Evolutionary conservation across 2,888 invertebrate species (phyloP), one percentile per base, ranked within the genome.

Genomic region (Drosophila niveifrons): DNA sequence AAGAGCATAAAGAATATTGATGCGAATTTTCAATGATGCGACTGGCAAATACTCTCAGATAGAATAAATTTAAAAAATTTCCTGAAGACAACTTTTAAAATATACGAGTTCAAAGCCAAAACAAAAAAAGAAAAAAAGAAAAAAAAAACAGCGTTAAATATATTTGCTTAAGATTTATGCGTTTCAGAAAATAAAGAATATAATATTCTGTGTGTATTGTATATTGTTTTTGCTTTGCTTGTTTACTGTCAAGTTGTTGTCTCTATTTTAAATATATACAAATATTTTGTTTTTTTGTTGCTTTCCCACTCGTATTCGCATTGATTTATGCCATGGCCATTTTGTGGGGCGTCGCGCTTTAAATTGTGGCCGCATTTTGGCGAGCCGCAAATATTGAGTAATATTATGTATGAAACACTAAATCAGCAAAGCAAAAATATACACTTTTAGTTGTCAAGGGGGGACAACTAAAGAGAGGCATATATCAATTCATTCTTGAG

Each of bases 361-460:
- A 83, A 66, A 73, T 82, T 82, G 81, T 59, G 86, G 82, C 80
- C 80, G 63, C 80, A 72, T 80, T 80, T 80, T 78, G 80, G 80
- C 72, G 63, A 82, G 80, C 82, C 82, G 48, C 82, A 86, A 74
- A 72, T 77, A 85, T 85, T 80, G 65, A 59, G 64, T 57, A 74
- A 66, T 71, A 70, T 64, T 53, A 61, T 46, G 43, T 39, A 36
- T n/a, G 36, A 36, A n/a, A n/a, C 36, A n/a, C 36, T 36, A 36
- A 36, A 36, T 36, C 36, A 36, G n/a, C n/a, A n/a, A n/a, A n/a
- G 36, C 3, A 3, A 11, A 11, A 1, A 23, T 23, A 23, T 23
- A n/a, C 4, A 36, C n/a, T 36, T 36, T 3, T 36, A n/a, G 36
- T 36, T 34, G 34, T 34, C 34, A 23, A 23, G 23, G 23, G 23